Conservation (phyloP, 2,113 vertebrate genomes). For the Cygnus atratus region DNA sequence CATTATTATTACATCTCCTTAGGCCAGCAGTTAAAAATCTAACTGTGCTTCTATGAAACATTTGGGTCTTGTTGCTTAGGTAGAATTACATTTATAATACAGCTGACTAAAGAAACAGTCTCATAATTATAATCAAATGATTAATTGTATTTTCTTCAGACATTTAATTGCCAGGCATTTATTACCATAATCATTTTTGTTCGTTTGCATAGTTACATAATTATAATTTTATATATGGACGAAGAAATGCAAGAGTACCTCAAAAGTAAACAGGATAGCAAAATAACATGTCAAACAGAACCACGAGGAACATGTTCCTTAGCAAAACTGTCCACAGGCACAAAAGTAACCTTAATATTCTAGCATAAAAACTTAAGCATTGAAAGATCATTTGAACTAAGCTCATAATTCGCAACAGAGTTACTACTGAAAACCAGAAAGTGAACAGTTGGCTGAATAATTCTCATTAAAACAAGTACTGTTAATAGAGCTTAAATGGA, state of each 20-base stretch:
- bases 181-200: background rate
- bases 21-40: background rate
- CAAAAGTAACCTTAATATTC: background rate
- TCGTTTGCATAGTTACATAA: background rate
- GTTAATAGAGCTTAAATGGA: background rate
- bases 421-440: background rate
- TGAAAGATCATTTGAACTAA: background rate
- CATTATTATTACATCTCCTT: background rate
- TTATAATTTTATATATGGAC: background rate
- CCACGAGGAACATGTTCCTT: background rate
- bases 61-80: background rate
- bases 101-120: background rate
- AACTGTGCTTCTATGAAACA: background rate
- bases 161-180: constrained; percentile 21
- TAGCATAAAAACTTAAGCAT: background rate
- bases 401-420: background rate
- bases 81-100: background rate
- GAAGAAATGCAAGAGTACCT: background rate
- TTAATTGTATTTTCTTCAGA: background rate
- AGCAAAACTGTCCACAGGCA: background rate
- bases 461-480: background rate
- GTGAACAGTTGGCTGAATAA: background rate
- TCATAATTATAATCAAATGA: background rate
- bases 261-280: background rate
- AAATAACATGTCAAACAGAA: background rate